Base-by-base conservation (phyloP, 2,888 invertebrate species). In the Athrips mouffetella region DNA sequence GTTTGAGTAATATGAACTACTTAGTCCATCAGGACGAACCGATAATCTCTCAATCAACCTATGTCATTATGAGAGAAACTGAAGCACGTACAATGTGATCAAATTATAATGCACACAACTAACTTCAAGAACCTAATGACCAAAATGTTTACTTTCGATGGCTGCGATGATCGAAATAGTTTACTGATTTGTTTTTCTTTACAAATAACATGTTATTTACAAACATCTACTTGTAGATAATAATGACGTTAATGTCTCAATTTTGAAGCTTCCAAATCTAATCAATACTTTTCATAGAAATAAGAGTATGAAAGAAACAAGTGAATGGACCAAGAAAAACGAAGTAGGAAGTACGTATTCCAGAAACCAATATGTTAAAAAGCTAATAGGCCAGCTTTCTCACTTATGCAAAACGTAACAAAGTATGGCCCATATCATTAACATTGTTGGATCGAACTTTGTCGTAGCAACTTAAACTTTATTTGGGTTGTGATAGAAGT, bases 361-460 rank as follows among this genome's bases (percentile, higher is more conserved):
- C 16, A 37, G 18, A 8, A 37, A 39, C 21, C 39, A 21, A 39
- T 42, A 27, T 42, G 42, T 42, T 35, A 23, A 58, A 50, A 65
- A 55, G 47, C 53, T 63, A 59, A 72, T 55, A 65, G 60, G 55
- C 62, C 62, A 59, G 61, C 55, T 30, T 31, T 50, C 49, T 51
- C 75, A 80, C 76, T 82, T 82, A 81, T 80, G 80, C 77, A 83
- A 83, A 84, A 78, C 72, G 73, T 70, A 73, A 80, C 77, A 75
- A 80, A 82, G 68, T 78, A 68, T 70, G 65, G 67, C 76, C 73
- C 73, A 74, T 82, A 77, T 80, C 75, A 81, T 81, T 76, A 78
- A 76, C 80, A 68, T 70, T 59, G 66, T 72, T 65, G 59, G 57
- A 42, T 44, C 15, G 10, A 5, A 48, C 11, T 13, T n/a, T 25